A percentile compares a stretch with the other conserved stretches of the same genome.
These are phyloP conservation scores for Scytalopus superciliaris DNA, from an alignment of 2,113 vertebrate genomes.

Conservation along the genomic window DNA sequence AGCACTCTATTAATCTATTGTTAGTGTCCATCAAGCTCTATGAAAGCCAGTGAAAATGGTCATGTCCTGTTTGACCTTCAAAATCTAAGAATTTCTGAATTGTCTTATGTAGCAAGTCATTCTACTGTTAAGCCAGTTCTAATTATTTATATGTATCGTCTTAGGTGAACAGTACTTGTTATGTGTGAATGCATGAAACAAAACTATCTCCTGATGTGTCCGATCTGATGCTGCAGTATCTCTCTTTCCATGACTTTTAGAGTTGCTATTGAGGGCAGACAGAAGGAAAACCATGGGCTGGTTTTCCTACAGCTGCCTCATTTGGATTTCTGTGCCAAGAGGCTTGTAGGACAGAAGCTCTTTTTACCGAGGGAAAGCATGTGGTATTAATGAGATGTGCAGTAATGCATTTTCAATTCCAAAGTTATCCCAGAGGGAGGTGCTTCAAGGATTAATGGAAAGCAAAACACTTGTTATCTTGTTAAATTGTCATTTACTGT, in stretches of 20 bases:
- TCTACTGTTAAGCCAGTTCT: background rate
- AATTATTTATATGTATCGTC: background rate
- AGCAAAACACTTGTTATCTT: slow-evolving; percentile 21
- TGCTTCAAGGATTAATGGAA: slow-evolving; percentile 21
- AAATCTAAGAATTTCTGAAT: background rate
- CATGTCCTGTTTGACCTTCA: background rate
- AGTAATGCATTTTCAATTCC: slow-evolving; percentile 6
- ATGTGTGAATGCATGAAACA: background rate
- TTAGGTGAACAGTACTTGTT: background rate
- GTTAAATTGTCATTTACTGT: slow-evolving; percentile 20
- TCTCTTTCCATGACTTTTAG: background rate
- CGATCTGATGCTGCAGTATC: background rate
- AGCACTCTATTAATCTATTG: background rate
- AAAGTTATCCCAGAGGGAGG: background rate
- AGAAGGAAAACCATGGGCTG: background rate
- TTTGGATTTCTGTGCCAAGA: background rate
- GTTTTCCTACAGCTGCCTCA: background rate
- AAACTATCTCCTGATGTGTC: background rate
- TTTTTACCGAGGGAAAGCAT: background rate
- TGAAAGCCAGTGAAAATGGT: background rate
- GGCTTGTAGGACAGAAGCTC: background rate
- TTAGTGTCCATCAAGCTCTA: background rate
- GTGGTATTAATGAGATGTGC: slow-evolving; percentile 1
- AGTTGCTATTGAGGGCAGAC: background rate
- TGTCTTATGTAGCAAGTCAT: background rate